These are phyloP conservation scores for Tupaia chinensis DNA, from an alignment of 2,113 vertebrate genomes.

Conservation along the genomic window DNA sequence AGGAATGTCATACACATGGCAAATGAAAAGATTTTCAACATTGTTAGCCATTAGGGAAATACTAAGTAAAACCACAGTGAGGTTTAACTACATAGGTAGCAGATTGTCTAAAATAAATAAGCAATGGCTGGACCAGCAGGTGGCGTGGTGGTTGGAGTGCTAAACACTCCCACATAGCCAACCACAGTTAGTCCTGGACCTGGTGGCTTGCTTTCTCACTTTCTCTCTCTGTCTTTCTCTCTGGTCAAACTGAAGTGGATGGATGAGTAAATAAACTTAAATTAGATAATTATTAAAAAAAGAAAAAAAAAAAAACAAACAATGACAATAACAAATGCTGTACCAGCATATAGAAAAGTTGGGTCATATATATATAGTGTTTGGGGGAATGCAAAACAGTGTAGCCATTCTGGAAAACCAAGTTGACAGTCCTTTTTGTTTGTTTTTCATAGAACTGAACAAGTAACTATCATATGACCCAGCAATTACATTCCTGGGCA, in stretches of 20 bases:
- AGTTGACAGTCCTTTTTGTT: not conserved
- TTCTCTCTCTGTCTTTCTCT: too few relatives aligned
- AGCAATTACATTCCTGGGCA: not conserved
- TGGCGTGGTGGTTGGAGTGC: too few relatives aligned
- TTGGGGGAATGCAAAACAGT: not conserved
- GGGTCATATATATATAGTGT: not conserved
- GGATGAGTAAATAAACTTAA: too few relatives aligned
- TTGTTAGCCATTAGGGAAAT: not conserved
- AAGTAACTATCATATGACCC: not conserved
- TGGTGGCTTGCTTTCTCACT: too few relatives aligned
- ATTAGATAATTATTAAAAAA: too few relatives aligned
- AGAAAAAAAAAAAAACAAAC: too few relatives aligned
- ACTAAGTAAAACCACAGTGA: not conserved
- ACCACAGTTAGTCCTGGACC: too few relatives aligned
- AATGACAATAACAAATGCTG: not conserved
- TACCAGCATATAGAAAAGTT: not conserved
- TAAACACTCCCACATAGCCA: too few relatives aligned
- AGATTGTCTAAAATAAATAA: not conserved
- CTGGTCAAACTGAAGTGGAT: too few relatives aligned
- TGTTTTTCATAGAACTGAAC: not conserved
- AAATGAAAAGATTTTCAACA: not conserved
- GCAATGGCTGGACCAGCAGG: too few relatives aligned
- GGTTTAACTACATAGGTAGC: not conserved
- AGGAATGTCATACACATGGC: not conserved
- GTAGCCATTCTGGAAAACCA: not conserved